phyloP scores from a whole-genome alignment of 2,113 vertebrate species.

The Ondatra zibethicus region DNA sequence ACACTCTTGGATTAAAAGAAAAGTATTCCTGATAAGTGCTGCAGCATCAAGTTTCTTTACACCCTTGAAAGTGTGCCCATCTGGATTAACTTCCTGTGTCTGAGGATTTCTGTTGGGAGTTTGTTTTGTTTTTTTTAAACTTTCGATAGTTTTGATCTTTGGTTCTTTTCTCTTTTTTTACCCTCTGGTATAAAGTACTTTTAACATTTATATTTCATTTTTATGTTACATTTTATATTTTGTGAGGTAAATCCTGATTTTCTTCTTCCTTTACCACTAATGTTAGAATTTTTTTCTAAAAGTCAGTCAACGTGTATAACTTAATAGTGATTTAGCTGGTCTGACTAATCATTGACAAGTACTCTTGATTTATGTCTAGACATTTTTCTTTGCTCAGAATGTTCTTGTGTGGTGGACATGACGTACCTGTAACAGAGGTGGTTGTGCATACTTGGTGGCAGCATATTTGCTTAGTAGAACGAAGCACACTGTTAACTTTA shows the following conservation, averaged over 20 bases:
- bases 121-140: not conserved
- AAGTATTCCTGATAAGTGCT: constrained; percentile 51
- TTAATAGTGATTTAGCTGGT: not conserved
- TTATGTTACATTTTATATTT: constrained; percentile 70
- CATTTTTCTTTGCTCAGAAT: not conserved
- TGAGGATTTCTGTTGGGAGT: constrained; percentile 64
- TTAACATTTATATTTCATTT: constrained; percentile 75
- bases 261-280: constrained; percentile 68
- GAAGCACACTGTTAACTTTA: not conserved
- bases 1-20: constrained; percentile 46
- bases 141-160: constrained; percentile 29
- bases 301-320: not conserved
- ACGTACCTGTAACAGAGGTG: not conserved
- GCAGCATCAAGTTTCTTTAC: not conserved
- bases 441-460: not conserved
- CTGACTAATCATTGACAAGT: not conserved
- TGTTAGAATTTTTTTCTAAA: constrained; percentile 43
- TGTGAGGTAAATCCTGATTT: constrained; percentile 21
- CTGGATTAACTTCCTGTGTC: constrained; percentile 24
- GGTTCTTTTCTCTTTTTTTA: not conserved
- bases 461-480: not conserved
- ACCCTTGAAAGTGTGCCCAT: not conserved
- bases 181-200: constrained; percentile 75
- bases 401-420: not conserved
- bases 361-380: not conserved